These are phyloP conservation scores for Rallus limicola DNA, from an alignment of 2,113 vertebrate genomes.

Conservation along the genomic window DNA sequence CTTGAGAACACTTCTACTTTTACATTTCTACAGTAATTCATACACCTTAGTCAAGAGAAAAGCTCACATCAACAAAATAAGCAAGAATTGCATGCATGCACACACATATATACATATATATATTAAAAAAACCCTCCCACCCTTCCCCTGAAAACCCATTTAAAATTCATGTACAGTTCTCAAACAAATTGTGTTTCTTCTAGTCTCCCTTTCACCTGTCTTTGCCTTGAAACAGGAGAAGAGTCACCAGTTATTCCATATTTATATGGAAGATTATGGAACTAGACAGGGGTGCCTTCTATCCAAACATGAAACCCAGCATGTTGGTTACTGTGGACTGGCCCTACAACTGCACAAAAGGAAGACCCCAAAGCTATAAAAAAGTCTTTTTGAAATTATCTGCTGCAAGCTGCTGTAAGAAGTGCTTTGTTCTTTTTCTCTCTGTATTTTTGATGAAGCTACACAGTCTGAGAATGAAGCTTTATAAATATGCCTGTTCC, in stretches of 20 bases:
- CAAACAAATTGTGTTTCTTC: background rate
- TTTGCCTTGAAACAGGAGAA: background rate
- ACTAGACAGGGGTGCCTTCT: background rate
- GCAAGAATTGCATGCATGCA: background rate
- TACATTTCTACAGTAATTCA: conserved; percentile 7
- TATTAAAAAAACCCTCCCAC: background rate
- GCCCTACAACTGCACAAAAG: background rate
- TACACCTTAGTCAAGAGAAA: background rate
- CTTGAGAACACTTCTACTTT: conserved; percentile 5
- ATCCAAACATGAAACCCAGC: background rate
- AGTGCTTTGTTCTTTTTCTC: background rate
- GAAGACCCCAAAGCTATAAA: background rate
- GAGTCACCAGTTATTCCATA: background rate
- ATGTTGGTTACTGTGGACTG: background rate
- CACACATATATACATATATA: background rate
- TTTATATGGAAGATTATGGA: background rate
- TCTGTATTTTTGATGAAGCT: background rate
- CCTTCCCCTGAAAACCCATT: background rate
- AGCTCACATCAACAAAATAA: background rate
- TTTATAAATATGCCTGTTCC: background rate
- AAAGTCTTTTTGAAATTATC: background rate
- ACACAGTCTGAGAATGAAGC: background rate
- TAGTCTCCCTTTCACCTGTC: background rate
- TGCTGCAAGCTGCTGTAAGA: background rate
- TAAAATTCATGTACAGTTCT: background rate